Evolutionary conservation across 35 echinoderm and acorn worm species (phyloP), one percentile per base, ranked within the genome.

Genomic region (Chiridota heheva): DNA sequence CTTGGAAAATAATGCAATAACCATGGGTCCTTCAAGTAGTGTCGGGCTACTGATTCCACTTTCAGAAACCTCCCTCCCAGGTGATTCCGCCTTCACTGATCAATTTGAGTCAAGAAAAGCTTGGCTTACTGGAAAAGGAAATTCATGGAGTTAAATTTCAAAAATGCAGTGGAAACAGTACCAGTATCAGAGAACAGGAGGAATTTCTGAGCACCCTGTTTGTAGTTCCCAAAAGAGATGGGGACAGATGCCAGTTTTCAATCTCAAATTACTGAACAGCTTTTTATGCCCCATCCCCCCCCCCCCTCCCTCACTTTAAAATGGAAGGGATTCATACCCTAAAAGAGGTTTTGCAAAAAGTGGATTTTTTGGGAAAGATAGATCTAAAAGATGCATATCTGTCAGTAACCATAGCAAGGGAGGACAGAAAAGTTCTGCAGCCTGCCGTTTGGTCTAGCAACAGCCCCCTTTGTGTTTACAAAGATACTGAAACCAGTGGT

Each of bases 301-400:
- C n/a, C n/a, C n/a, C n/a, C n/a, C n/a, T n/a, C 24, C 80, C 18
- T 12, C 66, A 84, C 46, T 84, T 84, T 69, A 84, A 84, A 36
- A 72, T 84, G 46, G 48, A 72, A 33, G 62, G 31, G 1, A 36
- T 82, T 7, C 42, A 66, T 26, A 73, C 18, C 24, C 20, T 58
- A 30, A 84, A 61, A 27, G 36, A 61, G 7, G 20, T 84, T 13
- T 42, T 57, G 29, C 43, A 53, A 40, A 26, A 28, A 16, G 40
- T 41, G 36, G 60, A 65, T 27, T 64, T 44, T 32, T 66, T 81
- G 78, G 81, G 43, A 35, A 57, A 47, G 34, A 57, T 69, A 69
- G 60, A 68, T 49, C 61, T 65, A 15, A 64, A 42, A 27, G 59
- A 67, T 51, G 63, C 80, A 58, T 81, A 81, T 46, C 29, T 81